These are phyloP conservation scores for Tipula helvola DNA, from an alignment of 2,888 invertebrate genomes.

Conservation along the genomic window DNA sequence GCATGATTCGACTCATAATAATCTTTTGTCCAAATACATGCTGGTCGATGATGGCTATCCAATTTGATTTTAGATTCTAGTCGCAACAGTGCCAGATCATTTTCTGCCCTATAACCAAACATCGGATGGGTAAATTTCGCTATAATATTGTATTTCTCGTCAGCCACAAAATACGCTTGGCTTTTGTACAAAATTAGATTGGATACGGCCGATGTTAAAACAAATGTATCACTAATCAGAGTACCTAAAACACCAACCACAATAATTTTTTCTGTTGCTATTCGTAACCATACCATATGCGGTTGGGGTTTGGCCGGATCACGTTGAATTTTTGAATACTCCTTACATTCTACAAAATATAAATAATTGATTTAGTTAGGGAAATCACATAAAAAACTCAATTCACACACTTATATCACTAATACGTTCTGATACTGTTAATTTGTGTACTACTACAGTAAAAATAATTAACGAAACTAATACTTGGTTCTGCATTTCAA, in stretches of 20 bases:
- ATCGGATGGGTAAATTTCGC: background rate
- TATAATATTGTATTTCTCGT: background rate
- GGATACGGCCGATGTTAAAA: background rate
- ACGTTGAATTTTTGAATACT: background rate
- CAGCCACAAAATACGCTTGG: background rate
- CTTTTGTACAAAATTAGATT: background rate
- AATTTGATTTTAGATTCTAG: background rate
- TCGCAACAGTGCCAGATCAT: background rate
- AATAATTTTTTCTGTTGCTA: background rate
- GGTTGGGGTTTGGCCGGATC: background rate
- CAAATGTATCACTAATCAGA: background rate
- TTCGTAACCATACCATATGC: background rate
- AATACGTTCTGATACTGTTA: too few species aligned
- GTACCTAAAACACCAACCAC: background rate
- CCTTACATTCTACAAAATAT: background rate
- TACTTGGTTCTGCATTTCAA: too few species aligned
- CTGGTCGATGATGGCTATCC: background rate
- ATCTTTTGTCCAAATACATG: background rate
- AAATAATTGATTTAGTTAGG: background rate
- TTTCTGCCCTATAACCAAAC: background rate
- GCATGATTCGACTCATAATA: background rate
- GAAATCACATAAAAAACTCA: background rate
- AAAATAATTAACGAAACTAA: too few species aligned
- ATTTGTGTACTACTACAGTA: too few species aligned
- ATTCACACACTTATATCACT: background rate